Conservation (phyloP, 2,113 vertebrate genomes). For the Oncorhynchus nerka region DNA sequence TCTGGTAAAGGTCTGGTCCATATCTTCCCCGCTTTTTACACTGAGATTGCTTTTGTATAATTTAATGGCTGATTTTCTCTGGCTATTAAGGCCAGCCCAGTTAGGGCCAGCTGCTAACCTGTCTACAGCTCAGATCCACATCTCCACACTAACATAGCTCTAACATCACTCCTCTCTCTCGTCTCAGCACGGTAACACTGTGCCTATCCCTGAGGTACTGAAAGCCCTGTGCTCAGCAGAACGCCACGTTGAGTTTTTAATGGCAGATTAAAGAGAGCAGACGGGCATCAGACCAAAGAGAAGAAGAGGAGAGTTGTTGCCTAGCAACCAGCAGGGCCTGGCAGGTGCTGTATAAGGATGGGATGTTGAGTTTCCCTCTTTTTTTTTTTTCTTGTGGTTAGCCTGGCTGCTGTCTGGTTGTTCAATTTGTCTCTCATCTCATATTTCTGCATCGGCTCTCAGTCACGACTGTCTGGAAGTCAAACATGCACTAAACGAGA, state of each 20-base stretch:
- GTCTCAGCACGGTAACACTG: neutral
- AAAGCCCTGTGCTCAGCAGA: slow-evolving; percentile 47
- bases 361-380: slow-evolving; percentile 48
- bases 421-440: no score
- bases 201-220: slow-evolving; percentile 28
- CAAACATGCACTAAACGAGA: no score
- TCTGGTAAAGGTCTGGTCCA: slow-evolving; percentile 37
- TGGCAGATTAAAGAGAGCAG: neutral
- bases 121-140: slow-evolving; percentile 24
- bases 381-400: neutral
- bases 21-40: slow-evolving; percentile 52
- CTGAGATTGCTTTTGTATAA: slow-evolving; percentile 65
- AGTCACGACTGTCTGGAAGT: no score
- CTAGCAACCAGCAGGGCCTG: slow-evolving; percentile 51
- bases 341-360: slow-evolving; percentile 47
- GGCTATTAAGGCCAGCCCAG: slow-evolving; percentile 53
- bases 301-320: slow-evolving; percentile 49
- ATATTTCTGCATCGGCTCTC: no score
- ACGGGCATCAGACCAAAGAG: slow-evolving; percentile 9
- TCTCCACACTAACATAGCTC: no score
- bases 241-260: slow-evolving; percentile 27
- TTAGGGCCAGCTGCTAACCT: slow-evolving; percentile 43
- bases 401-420: neutral
- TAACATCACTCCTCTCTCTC: no score
- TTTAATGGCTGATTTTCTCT: slow-evolving; percentile 61